These are phyloP conservation scores for Cinara cedri DNA, from an alignment of 2,888 invertebrate genomes.

Conservation along the genomic window DNA sequence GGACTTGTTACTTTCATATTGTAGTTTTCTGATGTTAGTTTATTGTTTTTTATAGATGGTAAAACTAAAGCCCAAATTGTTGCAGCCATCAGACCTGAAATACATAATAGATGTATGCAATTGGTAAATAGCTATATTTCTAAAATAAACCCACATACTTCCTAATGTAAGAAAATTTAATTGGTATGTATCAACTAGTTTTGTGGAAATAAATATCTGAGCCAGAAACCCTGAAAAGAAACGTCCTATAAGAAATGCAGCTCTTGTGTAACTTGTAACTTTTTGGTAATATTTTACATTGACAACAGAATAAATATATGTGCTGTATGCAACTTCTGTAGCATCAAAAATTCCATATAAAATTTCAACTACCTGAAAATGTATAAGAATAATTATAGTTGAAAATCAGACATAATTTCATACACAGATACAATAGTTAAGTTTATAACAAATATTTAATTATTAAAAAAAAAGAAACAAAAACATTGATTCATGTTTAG, in stretches of 20 bases:
- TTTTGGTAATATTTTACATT: constrained; percentile 71
- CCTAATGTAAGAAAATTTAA: constrained; percentile 48
- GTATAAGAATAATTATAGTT: neutral
- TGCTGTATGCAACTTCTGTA: constrained; percentile 89
- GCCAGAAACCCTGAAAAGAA: constrained; percentile 76
- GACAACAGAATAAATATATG: constrained; percentile 92
- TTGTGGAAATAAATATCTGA: constrained; percentile 70
- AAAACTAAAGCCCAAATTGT: constrained; percentile 27
- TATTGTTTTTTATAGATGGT: constrained; percentile 18
- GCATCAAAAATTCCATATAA: constrained; percentile 84
- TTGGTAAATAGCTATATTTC: neutral
- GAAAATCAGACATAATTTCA: too few species aligned
- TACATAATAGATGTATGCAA: neutral
- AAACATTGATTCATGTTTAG: too few species aligned
- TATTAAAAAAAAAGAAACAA: too few species aligned
- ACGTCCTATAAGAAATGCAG: constrained; percentile 82
- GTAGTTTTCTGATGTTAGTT: neutral
- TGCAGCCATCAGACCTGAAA: constrained; percentile 29
- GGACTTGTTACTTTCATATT: neutral
- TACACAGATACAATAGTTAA: too few species aligned
- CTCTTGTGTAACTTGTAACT: constrained; percentile 84
- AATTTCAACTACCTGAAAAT: constrained; percentile 68
- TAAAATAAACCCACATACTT: constrained; percentile 30
- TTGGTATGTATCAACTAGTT: constrained; percentile 37
- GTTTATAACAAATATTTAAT: too few species aligned